Evolutionary conservation across 2,113 vertebrate genomes (phyloP).

Genomic region (Xiphophorus couchianus): DNA sequence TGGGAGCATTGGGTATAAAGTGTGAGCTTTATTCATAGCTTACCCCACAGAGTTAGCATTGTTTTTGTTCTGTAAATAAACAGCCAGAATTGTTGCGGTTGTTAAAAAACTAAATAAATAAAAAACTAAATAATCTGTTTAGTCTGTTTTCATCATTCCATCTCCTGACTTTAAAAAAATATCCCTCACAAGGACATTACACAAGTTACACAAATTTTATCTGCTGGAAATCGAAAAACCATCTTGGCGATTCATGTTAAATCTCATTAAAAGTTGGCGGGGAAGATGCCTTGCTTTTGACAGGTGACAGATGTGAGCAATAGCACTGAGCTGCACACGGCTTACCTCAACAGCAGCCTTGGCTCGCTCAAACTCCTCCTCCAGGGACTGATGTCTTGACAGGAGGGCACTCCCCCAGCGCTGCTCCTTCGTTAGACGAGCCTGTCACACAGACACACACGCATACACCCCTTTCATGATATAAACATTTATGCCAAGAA

Average conservation of each 20-base stretch:
- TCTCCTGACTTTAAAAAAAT: neutral
- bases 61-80: neutral
- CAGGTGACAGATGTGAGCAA: conserved; percentile 33
- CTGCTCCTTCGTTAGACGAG: conserved; percentile 88
- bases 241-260: neutral
- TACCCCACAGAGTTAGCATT: neutral
- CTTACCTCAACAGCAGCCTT: conserved; percentile 98
- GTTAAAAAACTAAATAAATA: neutral
- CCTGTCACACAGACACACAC: conserved; percentile 76
- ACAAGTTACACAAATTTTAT: neutral
- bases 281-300: conserved; percentile 14
- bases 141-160: neutral
- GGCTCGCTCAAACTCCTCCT: conserved; percentile 98
- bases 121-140: neutral
- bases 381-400: conserved; percentile 96
- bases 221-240: conserved; percentile 8
- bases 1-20: no score
- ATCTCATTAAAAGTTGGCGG: conserved; percentile 27
- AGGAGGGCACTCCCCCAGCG: conserved; percentile 89
- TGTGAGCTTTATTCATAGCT: no score
- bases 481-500: conserved; percentile 52
- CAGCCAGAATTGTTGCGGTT: neutral
- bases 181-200: neutral
- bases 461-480: conserved; percentile 35
- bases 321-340: conserved; percentile 18